Evolutionary conservation across 2,888 invertebrate species (phyloP), one percentile per base, ranked within the genome.

Genomic region (Dioctria rufipes): DNA sequence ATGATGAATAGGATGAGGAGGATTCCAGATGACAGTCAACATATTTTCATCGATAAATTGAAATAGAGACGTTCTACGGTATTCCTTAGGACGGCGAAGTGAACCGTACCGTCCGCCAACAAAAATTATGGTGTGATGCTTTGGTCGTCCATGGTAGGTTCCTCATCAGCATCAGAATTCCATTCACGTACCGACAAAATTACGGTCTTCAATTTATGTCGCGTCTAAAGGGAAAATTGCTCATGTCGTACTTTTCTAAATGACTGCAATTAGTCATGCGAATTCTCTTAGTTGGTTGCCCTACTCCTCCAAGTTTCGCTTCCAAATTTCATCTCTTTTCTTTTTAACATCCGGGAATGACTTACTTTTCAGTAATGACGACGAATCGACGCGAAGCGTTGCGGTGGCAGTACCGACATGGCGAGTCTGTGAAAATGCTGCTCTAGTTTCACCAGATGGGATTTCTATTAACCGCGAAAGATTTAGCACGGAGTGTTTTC

Each of bases 231-330:
- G 13, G 77, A 77, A 77, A 77, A 77, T 77, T 77, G 46, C 77
- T 77, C 77, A 77, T 77, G 77, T 77, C 63, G 77, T 77, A 13
- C 63, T 77, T 13, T 77, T 63, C 77, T 51, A 77, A 77, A 77
- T 77, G 61, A 63, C 77, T 77, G 63, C 63, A 77, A 77, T 77
- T 77, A 77, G 77, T 77, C 77, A 77, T 77, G 63, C 77, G 77
- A 77, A 77, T 63, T 46, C 46, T 63, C 43, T 63, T 49, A 63
- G 46, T 46, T 37, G 60, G 42, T 60, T 11, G 39, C 63, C 75
- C 37, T 5, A 25, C 6, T 4, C 11, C 5, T 25, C 63, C 63
- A 6, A 6, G 63, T 39, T 54, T 11, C 39, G 37, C 5, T 25
- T 63, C 39, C 4, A 37, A 4, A 37, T 3, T 6, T 8, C 73